These are phyloP conservation scores for Alces alces DNA, from an alignment of 2,113 vertebrate species.

Conservation along the genomic window DNA sequence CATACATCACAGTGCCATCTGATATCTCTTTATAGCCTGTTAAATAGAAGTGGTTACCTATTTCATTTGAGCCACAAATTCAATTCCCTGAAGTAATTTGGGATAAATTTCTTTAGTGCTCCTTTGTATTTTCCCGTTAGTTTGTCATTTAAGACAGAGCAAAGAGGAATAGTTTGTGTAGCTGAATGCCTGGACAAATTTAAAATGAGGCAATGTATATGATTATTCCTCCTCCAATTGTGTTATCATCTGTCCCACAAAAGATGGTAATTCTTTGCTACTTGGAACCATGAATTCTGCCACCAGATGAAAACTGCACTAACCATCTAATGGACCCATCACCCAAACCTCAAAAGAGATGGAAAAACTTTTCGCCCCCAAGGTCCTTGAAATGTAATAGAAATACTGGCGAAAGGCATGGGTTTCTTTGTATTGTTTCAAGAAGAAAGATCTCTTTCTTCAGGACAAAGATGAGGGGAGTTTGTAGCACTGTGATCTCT, in stretches of 20 bases:
- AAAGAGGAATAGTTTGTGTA: neutral
- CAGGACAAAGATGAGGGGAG: neutral
- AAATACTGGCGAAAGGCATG: neutral
- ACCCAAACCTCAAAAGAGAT: neutral
- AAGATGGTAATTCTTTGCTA: neutral
- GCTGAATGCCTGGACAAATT: neutral
- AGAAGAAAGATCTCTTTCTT: neutral
- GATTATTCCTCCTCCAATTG: neutral
- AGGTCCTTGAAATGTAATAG: neutral
- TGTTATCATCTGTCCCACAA: neutral
- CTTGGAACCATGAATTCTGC: neutral
- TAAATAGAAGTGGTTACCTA: constrained; percentile 47
- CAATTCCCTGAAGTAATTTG: constrained; percentile 58
- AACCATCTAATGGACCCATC: neutral
- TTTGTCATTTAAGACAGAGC: constrained; percentile 23
- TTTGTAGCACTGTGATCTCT: neutral
- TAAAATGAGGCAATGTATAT: neutral
- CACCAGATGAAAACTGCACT: neutral
- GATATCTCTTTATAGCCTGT: neutral
- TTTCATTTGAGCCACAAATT: constrained; percentile 56
- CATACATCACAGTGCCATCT: neutral
- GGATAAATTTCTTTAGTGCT: constrained; percentile 51
- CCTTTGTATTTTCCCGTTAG: neutral
- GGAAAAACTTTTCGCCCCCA: neutral
- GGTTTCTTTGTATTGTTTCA: neutral